Percentiles rank a stretch among this genome's conserved stretches.
Conservation (phyloP, 2,113 vertebrate genomes). For the Pteronura brasiliensis region DNA sequence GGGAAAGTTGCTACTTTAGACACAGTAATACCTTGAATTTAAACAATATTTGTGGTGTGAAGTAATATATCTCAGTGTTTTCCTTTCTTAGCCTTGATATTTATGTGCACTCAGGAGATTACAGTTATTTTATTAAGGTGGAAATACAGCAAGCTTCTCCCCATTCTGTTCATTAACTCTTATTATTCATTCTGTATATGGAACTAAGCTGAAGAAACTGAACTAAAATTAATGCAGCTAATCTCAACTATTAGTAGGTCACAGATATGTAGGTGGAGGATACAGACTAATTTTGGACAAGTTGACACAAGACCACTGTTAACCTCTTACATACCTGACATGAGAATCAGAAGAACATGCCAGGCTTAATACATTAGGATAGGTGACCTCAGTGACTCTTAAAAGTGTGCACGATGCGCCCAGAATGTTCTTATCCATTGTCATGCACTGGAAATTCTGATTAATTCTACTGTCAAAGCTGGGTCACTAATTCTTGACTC, state of each 20-base stretch:
- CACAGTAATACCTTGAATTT: not conserved
- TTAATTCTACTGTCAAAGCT: not conserved
- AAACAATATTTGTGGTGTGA: not conserved
- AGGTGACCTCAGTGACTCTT: not conserved
- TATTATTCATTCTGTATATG: not conserved
- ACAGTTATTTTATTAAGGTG: not conserved
- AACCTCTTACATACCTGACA: not conserved
- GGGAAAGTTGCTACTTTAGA: not conserved
- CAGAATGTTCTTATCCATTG: not conserved
- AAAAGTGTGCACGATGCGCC: accelerated
- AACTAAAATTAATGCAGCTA: constrained; percentile 5
- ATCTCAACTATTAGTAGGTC: not conserved
- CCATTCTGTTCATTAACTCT: not conserved
- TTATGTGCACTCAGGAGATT: not conserved
- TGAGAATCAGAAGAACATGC: not conserved
- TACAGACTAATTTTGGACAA: not conserved
- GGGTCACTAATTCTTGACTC: not conserved
- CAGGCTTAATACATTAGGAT: not conserved
- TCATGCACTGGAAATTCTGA: not conserved
- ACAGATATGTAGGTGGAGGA: not conserved
- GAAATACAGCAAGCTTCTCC: not conserved
- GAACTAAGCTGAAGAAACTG: constrained; percentile 5
- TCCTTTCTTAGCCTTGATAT: not conserved
- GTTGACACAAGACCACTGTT: not conserved
- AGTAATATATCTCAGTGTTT: not conserved